Percentiles rank a stretch among this genome's conserved stretches.
phyloP scores from a whole-genome alignment of 2,888 invertebrate genomes.

The Lutraria lutraria region DNA sequence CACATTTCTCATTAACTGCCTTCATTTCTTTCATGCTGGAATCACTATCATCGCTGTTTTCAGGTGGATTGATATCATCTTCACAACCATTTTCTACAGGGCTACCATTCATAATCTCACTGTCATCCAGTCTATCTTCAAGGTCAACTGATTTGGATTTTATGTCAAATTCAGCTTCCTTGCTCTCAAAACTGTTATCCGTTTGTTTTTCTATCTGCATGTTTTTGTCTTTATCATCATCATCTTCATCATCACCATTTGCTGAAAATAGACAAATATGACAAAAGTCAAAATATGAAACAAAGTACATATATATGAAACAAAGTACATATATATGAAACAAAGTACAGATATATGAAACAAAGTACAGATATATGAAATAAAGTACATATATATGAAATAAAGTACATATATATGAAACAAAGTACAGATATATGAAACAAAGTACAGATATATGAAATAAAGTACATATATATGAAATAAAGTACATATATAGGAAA shows the following conservation, averaged over 20 bases:
- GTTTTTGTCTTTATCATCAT: conserved; percentile 66
- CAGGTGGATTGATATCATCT: neutral
- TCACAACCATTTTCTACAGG: neutral
- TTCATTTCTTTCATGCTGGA: neutral
- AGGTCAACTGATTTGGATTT: neutral
- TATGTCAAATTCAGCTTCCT: conserved; percentile 19
- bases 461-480: neutral
- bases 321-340: too few relatives aligned
- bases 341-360: too few relatives aligned
- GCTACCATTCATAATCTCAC: conserved; percentile 21
- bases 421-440: too few relatives aligned
- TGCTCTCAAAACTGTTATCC: conserved; percentile 27
- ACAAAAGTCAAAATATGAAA: too few relatives aligned
- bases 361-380: too few relatives aligned
- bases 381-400: neutral
- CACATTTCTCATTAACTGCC: neutral
- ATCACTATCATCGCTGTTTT: conserved; percentile 29
- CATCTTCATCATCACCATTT: conserved; percentile 70
- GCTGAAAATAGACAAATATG: conserved; percentile 58
- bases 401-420: too few relatives aligned
- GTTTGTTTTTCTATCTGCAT: conserved; percentile 48
- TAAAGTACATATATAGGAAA: too few relatives aligned
- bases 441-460: too few relatives aligned
- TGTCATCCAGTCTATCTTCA: neutral
- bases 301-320: neutral